A percentile compares a stretch with the other conserved stretches of the same genome.
Conservation (phyloP, 2,113 vertebrate species). For the Diphyllodes magnificus region DNA sequence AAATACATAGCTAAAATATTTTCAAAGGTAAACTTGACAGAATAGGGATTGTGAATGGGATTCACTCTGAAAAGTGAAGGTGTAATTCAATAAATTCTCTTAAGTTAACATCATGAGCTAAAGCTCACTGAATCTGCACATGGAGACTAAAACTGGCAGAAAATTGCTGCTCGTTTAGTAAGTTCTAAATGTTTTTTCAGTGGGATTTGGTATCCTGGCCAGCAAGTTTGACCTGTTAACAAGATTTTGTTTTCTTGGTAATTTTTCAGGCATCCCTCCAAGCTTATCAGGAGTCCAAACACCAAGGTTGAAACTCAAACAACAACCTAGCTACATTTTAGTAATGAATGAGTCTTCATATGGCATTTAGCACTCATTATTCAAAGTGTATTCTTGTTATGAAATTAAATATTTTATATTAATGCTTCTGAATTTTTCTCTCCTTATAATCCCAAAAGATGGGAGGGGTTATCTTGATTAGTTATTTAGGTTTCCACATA, state of each 20-base stretch:
- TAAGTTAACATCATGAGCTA: neutral
- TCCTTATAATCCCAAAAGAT: neutral
- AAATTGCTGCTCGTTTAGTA: neutral
- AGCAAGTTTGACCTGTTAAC: neutral
- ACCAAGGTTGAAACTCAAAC: neutral
- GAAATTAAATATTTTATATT: neutral
- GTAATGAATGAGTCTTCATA: neutral
- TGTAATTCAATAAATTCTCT: neutral
- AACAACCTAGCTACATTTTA: neutral
- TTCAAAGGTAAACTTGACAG: neutral
- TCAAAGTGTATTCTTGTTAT: neutral
- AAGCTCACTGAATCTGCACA: neutral
- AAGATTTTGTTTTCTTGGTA: neutral
- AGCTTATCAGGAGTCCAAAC: neutral
- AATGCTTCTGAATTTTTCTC: neutral
- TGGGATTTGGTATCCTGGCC: neutral
- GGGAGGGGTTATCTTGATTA: neutral
- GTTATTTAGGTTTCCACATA: neutral
- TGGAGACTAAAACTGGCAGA: neutral
- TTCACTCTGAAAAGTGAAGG: neutral
- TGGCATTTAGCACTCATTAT: neutral
- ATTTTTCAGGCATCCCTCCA: neutral
- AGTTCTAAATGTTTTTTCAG: neutral
- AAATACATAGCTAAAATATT: neutral
- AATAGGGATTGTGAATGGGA: neutral